Base-by-base conservation (phyloP, 1,140 invertebrate genomes). In the Acromyrmex heyeri region DNA sequence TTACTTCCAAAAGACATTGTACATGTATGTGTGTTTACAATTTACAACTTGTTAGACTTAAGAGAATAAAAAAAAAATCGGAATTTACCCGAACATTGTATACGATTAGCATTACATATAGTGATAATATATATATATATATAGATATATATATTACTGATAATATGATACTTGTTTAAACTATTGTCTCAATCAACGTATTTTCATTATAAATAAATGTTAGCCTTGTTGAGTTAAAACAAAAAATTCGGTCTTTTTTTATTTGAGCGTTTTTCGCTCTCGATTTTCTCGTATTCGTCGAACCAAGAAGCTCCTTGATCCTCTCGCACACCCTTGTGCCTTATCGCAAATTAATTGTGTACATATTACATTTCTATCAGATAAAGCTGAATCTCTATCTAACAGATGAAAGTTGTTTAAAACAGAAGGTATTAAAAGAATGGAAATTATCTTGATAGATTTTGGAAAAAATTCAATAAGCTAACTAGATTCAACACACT, bases 131-230 rank as follows among this genome's bases (percentile, higher is more conserved):
- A 79, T 77, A 77, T 76, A 65, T 38, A 67, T 67, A 79, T 77
- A 77, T 44, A 65, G n/a, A 77, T 64, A 78, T 65, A 61, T 61
- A 61, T 61, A 95, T 95, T 95, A 95, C 91, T 93, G 92, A 94
- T 95, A 95, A 95, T 8, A 69, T 93, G 87, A 95, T 95, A 95
- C 92, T 91, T 95, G 95, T 95, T 95, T 93, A 95, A 95, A 95
- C 93, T 94, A 95, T 95, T 95, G 95, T 95, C 95, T 95, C 94
- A 95, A 95, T 95, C 93, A 95, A 95, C 95, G 95, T 95, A 95
- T 95, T 95, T 95, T 95, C 94, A 95, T 95, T 95, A 95, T 95
- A 94, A 95, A 95, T 95, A 95, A 95, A 95, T 95, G 95, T 95
- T 95, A 95, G 95, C 94, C 92, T 95, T 95, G 95, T 95, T 95